Base-by-base conservation (phyloP, 2,888 invertebrate genomes). In the Teleogryllus oceanicus region DNA sequence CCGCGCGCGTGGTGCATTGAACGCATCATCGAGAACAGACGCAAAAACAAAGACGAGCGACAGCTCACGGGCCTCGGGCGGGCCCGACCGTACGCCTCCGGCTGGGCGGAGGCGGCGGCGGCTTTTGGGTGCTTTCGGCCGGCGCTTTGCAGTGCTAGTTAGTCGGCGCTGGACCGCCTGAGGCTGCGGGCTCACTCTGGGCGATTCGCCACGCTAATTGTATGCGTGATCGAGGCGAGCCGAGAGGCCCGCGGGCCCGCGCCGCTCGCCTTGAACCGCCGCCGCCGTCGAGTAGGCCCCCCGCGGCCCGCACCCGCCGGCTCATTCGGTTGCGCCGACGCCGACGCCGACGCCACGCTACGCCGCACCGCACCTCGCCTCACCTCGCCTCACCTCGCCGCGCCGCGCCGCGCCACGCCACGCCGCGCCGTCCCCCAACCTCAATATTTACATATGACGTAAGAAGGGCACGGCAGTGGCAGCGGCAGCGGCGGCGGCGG, bases 171-270 rank as follows among this genome's bases (percentile, higher is more conserved):
- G 37, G 37, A 37, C 8, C 37, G 37, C 37, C 37, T 37, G 16
- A 18, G 13, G 62, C n/a, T 13, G 62, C n/a, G 62, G 62, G 62
- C 62, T 62, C 62, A 12, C 16, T 62, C 16, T 62, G 62, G 62
- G 62, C 62, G 62, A 62, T 62, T 62, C 62, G 62, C n/a, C 62
- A n/a, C 62, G n/a, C 62, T 62, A 62, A 62, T 62, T 62, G 62
- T 62, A 62, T 62, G 62, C 62, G 62, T 62, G 62, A 62, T 62
- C 62, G 62, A 62, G 62, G 62, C n/a, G 62, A 13, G 16, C n/a
- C 62, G 62, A n/a, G 62, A 62, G 16, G 62, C 62, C 62, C 62
- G 16, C 62, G 62, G 62, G 13, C n/a, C 16, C 62, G 13, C 62
- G 62, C 13, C 62, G 62, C 62, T 62, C 62, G 62, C 62, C 62